phyloP scores from a whole-genome alignment of 2,113 vertebrate species.

The Seriola quinqueradiata region DNA sequence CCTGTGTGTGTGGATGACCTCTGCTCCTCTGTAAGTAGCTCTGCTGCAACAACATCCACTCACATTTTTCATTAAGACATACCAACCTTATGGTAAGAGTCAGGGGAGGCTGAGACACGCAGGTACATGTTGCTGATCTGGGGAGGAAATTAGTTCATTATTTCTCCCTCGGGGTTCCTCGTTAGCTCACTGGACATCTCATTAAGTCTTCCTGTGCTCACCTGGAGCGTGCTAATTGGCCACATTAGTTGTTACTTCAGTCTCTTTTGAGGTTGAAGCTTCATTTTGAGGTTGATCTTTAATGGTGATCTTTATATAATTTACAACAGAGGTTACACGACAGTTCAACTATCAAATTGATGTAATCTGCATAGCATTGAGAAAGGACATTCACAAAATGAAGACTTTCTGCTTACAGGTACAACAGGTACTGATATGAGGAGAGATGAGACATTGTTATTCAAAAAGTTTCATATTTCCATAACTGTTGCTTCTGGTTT shows the following conservation, averaged over 20 bases:
- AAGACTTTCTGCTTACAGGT: neutral
- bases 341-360: neutral
- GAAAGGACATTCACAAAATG: neutral
- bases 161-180: neutral
- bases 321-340: neutral
- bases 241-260: neutral
- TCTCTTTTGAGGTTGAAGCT: neutral
- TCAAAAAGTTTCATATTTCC: neutral
- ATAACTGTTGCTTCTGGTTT: slow-evolving; percentile 17
- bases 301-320: neutral
- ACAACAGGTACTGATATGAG: neutral
- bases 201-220: neutral
- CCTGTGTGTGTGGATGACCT: slow-evolving; percentile 60
- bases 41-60: slow-evolving; percentile 33
- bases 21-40: slow-evolving; percentile 65
- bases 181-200: neutral
- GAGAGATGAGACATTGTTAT: neutral
- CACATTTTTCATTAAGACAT: neutral
- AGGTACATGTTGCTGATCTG: neutral
- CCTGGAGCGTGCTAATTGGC: neutral
- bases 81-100: neutral
- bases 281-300: neutral
- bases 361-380: neutral
- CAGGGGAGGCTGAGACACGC: neutral
- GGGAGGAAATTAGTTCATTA: neutral